Evolutionary conservation across 2,113 vertebrate genomes (phyloP).

Genomic region (Orycteropus afer): DNA sequence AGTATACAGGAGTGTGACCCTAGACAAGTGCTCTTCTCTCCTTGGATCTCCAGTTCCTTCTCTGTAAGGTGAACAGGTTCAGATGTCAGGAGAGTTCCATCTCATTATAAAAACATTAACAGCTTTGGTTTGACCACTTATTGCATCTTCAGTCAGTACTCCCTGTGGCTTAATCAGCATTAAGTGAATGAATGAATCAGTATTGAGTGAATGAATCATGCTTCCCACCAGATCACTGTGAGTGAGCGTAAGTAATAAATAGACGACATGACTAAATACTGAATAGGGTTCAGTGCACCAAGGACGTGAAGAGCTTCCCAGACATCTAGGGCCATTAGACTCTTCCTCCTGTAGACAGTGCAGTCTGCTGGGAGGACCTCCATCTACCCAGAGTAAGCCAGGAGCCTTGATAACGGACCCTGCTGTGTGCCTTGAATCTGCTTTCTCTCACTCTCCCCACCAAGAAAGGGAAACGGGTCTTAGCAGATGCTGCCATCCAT

Average conservation of each 20-base stretch:
- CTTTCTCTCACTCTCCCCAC: background rate
- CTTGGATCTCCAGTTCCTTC: background rate
- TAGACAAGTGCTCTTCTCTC: background rate
- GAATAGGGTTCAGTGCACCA: background rate
- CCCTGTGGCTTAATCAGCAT: background rate
- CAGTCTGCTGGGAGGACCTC: background rate
- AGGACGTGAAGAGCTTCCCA: background rate
- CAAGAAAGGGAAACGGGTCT: background rate
- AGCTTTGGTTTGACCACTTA: constrained; percentile 62
- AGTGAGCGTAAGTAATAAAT: background rate
- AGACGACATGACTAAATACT: background rate
- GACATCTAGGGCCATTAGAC: background rate
- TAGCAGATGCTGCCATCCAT: background rate
- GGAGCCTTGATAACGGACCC: background rate
- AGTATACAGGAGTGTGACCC: background rate
- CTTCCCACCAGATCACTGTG: background rate
- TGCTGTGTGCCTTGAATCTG: background rate
- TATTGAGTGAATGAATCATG: background rate
- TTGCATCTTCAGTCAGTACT: background rate
- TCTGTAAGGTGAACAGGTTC: constrained; percentile 22
- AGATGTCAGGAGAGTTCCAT: background rate
- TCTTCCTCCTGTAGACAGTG: background rate
- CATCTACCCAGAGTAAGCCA: background rate
- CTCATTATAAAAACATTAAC: background rate
- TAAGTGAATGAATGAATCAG: constrained; percentile 8